Base-by-base conservation (phyloP, 2,888 invertebrate genomes). In the Thumatha senex region DNA sequence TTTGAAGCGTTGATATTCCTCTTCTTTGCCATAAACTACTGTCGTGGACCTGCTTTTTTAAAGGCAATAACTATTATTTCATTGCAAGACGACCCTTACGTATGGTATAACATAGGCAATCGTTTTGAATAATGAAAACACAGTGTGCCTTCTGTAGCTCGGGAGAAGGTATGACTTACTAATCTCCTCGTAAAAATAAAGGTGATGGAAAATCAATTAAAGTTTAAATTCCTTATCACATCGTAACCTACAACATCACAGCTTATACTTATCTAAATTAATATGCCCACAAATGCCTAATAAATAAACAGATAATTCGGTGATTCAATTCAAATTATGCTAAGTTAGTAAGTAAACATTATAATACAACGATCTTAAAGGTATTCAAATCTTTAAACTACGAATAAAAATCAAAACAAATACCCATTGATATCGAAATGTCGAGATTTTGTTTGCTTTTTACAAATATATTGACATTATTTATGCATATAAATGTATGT, bases 401-500 rank as follows among this genome's bases (percentile, higher is more conserved):
- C 54, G 43, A 58, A 66, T 64, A 66, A 65, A 67, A 58, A 54
- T 48, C 56, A 55, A 58, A 67, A 56, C 53, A 56, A 58, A 66
- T 55, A 39, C 56, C 40, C 42, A 52, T 40, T 24, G 61, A 54
- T 67, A 66, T 63, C 51, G 46, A 35, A 56, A 58, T 49, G 54
- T 36, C 54, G 42, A 56, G 58, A 61, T 47, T 66, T 56, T 48
- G 53, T 61, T 52, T 35, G 43, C 34, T 43, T 47, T 33, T 34
- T 46, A 67, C 61, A 53, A 67, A 58, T 58, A 67, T 54, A 42
- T 54, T 48, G 46, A 41, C 67, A 63, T 54, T 65, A 63, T 66
- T 63, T 67, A 66, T 66, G 58, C 61, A 61, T 58, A 57, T 48
- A 63, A 64, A 72, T 74, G 64, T 63, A 66, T 70, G 58, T 67